Evolutionary conservation across 92 coral and sea anemone genomes (phyloP), one percentile per base, ranked within the genome.

Genomic region (Umimayanthus kanabou): DNA sequence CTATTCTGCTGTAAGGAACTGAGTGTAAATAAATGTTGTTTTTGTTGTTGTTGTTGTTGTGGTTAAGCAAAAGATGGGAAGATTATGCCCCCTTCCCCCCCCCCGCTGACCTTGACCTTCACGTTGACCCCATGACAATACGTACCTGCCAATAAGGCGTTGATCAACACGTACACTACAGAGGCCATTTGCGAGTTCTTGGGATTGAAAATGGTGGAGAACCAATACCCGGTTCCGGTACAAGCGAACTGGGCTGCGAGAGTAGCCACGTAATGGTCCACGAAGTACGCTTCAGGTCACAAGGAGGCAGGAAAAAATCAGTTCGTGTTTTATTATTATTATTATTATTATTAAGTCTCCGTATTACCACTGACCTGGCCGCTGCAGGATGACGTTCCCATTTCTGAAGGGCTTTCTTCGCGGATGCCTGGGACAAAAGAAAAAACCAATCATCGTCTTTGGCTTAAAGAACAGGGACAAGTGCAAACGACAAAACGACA

Each of bases 321-420:
- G 50, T 47, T 47, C n/a, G n/a, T n/a, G n/a, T n/a, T n/a, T n/a
- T n/a, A n/a, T n/a, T n/a, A n/a, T n/a, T n/a, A n/a, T n/a, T n/a
- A n/a, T n/a, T n/a, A n/a, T n/a, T n/a, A n/a, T n/a, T n/a, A n/a
- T n/a, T n/a, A n/a, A n/a, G n/a, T n/a, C 42, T 39, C 42, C 42
- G 42, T 8, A 7, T 50, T 13, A 50, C 16, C 16, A 50, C 58
- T 83, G 71, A 95, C 98, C 92, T 90, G 29, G 92, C 89, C 77
- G 90, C 89, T 8, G 90, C 74, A 71, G 98, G 98, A 76, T 95
- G 96, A 49, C 42, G 78, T 66, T 92, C 96, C 98, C 98, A 95
- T 79, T 75, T 90, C 20, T 87, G 90, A 33, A 95, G 88, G 28
- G 94, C 96, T 40, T 88, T 85, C 80, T 95, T 95, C 13, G 96